phyloP scores from a whole-genome alignment of 1,140 invertebrate species.

The Acromyrmex heyeri region DNA sequence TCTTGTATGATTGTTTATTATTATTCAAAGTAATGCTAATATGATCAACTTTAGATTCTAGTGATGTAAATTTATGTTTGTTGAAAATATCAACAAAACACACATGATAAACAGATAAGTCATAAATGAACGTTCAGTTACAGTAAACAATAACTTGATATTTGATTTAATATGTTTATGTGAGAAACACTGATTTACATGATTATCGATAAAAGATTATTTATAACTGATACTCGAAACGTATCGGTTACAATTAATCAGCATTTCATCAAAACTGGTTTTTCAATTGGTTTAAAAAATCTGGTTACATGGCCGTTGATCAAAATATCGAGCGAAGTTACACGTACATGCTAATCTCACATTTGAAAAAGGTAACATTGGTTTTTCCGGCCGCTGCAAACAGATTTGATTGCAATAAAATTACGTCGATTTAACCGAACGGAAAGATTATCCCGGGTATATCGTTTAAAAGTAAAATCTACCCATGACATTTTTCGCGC shows the following conservation, averaged over 20 bases:
- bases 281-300: constrained; percentile 32
- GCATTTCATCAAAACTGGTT: neutral
- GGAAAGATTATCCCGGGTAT: constrained; percentile 55
- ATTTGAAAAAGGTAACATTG: constrained; percentile 43
- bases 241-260: constrained; percentile 14
- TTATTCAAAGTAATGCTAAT: constrained; percentile 16
- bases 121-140: constrained; percentile 5
- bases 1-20: neutral
- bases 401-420: constrained; percentile 58
- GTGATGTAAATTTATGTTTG: neutral
- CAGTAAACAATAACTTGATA: constrained; percentile 1
- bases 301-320: neutral
- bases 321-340: constrained; percentile 10
- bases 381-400: constrained; percentile 14
- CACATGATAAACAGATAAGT: neutral
- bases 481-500: constrained; percentile 23
- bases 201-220: constrained; percentile 23
- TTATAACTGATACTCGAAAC: neutral
- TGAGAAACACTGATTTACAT: neutral
- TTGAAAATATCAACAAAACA: constrained; percentile 21
- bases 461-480: constrained; percentile 32
- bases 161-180: neutral
- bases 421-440: constrained; percentile 55
- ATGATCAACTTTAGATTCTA: neutral
- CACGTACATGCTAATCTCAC: constrained; percentile 6